Conservation (phyloP, 2,888 invertebrate genomes). For the Halictus ligatus region DNA sequence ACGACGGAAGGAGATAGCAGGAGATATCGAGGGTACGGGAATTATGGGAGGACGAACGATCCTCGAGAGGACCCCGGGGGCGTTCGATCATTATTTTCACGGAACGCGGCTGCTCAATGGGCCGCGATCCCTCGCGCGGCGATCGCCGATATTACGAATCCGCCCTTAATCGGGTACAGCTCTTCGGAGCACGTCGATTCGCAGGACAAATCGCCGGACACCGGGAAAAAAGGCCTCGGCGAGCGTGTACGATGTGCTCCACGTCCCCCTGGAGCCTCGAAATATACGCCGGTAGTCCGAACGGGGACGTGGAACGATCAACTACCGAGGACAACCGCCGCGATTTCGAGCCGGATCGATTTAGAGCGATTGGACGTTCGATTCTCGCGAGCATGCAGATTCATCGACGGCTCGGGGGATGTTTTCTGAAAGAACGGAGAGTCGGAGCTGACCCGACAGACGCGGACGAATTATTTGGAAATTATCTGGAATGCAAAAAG, state of each 20-base stretch:
- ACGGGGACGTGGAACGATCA: slow-evolving; percentile 28
- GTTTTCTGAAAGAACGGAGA: not conserved
- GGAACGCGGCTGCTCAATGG: slow-evolving; percentile 75
- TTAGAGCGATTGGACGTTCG: not conserved
- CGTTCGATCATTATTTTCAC: slow-evolving; percentile 76
- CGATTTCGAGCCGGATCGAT: slow-evolving; percentile 2
- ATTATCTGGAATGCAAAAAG: not conserved
- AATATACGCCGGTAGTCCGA: slow-evolving; percentile 34
- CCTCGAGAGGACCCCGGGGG: slow-evolving; percentile 66
- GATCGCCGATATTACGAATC: slow-evolving; percentile 73
- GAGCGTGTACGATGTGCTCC: not conserved
- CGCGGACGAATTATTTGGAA: not conserved
- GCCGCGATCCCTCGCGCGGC: slow-evolving; percentile 70
- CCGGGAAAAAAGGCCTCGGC: slow-evolving; percentile 23
- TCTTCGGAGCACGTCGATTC: slow-evolving; percentile 51
- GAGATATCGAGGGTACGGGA: slow-evolving; percentile 66
- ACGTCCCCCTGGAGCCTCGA: slow-evolving; percentile 15
- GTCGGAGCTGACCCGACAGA: not conserved
- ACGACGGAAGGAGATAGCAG: slow-evolving; percentile 39
- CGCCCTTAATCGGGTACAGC: slow-evolving; percentile 68
- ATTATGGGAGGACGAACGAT: slow-evolving; percentile 65
- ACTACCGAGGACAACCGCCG: slow-evolving; percentile 15
- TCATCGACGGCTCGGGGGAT: too few relatives aligned
- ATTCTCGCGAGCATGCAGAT: not conserved
- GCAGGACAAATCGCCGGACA: slow-evolving; percentile 61